These are phyloP conservation scores for Echinops telfairi DNA, from an alignment of 2,113 vertebrate genomes.

Conservation along the genomic window DNA sequence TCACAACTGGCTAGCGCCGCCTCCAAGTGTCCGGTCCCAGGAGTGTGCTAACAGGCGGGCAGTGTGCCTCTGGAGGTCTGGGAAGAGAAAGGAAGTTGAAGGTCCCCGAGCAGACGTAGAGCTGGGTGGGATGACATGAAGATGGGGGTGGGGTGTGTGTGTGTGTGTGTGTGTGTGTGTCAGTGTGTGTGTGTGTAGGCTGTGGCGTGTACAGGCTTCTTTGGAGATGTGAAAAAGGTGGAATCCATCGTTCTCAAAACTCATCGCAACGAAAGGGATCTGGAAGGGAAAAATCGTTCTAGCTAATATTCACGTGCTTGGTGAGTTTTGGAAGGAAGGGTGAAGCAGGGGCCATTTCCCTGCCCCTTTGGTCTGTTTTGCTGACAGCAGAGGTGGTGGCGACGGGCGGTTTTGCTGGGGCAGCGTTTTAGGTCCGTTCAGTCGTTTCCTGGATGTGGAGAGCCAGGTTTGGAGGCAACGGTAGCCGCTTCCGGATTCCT, in stretches of 20 bases:
- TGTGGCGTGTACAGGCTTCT: neutral
- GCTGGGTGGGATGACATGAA: accelerated
- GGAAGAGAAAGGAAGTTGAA: neutral
- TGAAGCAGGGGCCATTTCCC: neutral
- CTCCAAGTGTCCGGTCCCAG: neutral
- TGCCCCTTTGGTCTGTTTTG: neutral
- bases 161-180: no score
- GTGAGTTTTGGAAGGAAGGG: neutral
- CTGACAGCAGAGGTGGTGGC: neutral
- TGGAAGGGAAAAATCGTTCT: neutral
- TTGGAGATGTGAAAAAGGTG: neutral
- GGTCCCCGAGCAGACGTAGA: neutral
- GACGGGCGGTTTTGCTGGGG: no score
- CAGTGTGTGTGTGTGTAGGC: no score
- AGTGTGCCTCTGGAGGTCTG: neutral
- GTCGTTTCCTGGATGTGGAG: no score
- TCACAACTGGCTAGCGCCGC: neutral
- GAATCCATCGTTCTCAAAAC: neutral
- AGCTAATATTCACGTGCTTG: accelerated
- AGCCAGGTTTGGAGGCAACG: no score
- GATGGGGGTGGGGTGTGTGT: neutral
- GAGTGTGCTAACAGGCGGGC: neutral
- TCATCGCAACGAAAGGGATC: neutral
- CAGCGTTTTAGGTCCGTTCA: no score
- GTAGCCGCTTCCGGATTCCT: no score